A percentile compares a stretch with the other conserved stretches of the same genome.
phyloP scores from a whole-genome alignment of 2,888 invertebrate genomes.

The Nemotelus nigrinus region DNA sequence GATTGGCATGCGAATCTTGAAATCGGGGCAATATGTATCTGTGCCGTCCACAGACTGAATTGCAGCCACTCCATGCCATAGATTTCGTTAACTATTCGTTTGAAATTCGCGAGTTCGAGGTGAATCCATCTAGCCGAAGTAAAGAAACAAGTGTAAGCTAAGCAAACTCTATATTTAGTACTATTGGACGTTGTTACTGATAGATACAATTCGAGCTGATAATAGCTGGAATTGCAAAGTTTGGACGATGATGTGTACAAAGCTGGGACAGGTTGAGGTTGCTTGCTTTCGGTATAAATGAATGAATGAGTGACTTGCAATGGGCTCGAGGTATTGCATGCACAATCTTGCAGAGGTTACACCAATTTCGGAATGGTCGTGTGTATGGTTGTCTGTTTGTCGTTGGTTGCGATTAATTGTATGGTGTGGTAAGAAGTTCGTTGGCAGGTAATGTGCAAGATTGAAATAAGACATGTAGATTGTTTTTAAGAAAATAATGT shows the following conservation, averaged over 20 bases:
- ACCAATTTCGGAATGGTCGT: slow-evolving; percentile 9
- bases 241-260: not conserved
- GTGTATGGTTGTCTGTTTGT: not conserved
- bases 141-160: too few species aligned
- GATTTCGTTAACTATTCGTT: too few species aligned
- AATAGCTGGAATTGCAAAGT: not conserved
- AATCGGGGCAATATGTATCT: slow-evolving; percentile 15
- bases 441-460: too few species aligned
- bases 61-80: not conserved
- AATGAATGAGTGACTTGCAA: too few species aligned
- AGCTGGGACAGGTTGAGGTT: not conserved
- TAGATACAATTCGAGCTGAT: not conserved
- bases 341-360: slow-evolving; percentile 7
- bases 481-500: too few species aligned
- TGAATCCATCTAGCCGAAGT: not conserved
- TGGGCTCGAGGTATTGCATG: not conserved
- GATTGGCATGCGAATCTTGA: not conserved
- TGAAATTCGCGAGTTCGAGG: slow-evolving; percentile 12
- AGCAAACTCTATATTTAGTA: not conserved
- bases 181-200: slow-evolving; percentile 4
- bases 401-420: too few species aligned
- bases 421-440: too few species aligned
- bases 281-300: too few species aligned
- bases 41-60: not conserved
- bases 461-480: too few species aligned